phyloP scores from a whole-genome alignment of 2,797 vertebrate genomes.

The Acanthurus tractus region DNA sequence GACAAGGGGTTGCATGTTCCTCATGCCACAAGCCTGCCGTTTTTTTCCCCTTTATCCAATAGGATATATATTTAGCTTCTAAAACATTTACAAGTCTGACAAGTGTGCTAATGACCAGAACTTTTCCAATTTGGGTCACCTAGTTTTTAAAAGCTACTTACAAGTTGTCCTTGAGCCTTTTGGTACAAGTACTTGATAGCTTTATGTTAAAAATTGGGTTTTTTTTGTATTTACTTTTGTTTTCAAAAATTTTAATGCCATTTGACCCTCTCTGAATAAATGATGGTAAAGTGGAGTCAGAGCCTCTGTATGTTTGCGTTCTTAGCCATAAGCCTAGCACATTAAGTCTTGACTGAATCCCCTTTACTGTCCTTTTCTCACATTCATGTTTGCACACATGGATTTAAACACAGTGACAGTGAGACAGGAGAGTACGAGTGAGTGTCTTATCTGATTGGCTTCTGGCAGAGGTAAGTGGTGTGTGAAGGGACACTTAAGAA shows the following conservation, averaged over 20 bases:
- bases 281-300: slow-evolving; percentile 4
- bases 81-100: neutral
- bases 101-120: neutral
- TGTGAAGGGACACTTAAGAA: slow-evolving; percentile 27
- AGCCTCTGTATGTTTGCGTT: slow-evolving; percentile 13
- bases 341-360: neutral
- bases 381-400: neutral
- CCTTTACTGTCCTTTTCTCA: neutral
- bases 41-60: neutral
- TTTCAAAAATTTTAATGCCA: too few species aligned
- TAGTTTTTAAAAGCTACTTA: neutral
- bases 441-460: slow-evolving; percentile 55
- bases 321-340: neutral
- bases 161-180: neutral
- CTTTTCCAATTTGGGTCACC: neutral
- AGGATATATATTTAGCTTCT: neutral
- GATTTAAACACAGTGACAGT: slow-evolving; percentile 2
- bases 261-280: neutral
- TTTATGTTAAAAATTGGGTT: too few species aligned
- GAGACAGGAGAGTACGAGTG: neutral
- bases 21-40: neutral
- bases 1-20: slow-evolving; percentile 2
- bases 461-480: slow-evolving; percentile 20
- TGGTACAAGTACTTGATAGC: neutral
- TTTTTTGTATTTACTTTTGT: neutral